Evolutionary conservation across 2,888 invertebrate species (phyloP).

Genomic region (Drosophila recens): DNA sequence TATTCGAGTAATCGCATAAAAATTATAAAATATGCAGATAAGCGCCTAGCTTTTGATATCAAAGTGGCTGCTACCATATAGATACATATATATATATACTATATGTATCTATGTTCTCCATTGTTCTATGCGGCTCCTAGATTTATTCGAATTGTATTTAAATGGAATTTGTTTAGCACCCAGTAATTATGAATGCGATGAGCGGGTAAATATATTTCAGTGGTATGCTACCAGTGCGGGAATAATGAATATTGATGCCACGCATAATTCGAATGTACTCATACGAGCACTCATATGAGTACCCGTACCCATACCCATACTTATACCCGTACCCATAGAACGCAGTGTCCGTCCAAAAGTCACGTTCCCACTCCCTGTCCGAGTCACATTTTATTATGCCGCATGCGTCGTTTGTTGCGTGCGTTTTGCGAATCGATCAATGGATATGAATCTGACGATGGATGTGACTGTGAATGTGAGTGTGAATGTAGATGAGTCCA

Average conservation of each 20-base stretch:
- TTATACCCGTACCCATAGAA: slow-evolving; percentile 33
- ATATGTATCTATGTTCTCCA: slow-evolving; percentile 7
- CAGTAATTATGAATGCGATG: slow-evolving; percentile 32
- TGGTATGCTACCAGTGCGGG: background rate
- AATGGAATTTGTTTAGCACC: slow-evolving; percentile 31
- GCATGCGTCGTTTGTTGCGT: slow-evolving; percentile 56
- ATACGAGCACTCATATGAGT: slow-evolving; percentile 4
- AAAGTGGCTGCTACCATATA: slow-evolving; percentile 5
- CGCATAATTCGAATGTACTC: slow-evolving; percentile 59
- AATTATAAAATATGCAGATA: slow-evolving; percentile 16
- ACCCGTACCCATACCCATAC: background rate
- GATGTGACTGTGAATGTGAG: background rate
- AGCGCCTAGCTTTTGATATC: slow-evolving; percentile 25
- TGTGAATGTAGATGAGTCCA: slow-evolving; percentile 5
- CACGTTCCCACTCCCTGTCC: slow-evolving; percentile 56
- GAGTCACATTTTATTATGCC: slow-evolving; percentile 63
- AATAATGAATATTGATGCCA: slow-evolving; percentile 71
- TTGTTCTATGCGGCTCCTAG: slow-evolving; percentile 30
- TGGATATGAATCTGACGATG: slow-evolving; percentile 40
- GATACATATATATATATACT: background rate
- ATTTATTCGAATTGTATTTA: slow-evolving; percentile 5
- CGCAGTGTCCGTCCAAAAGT: slow-evolving; percentile 48
- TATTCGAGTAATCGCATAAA: slow-evolving; percentile 10
- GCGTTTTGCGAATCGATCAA: slow-evolving; percentile 68
- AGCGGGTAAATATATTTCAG: background rate